phyloP scores from a whole-genome alignment of 1,140 invertebrate genomes.

The Popillia japonica region DNA sequence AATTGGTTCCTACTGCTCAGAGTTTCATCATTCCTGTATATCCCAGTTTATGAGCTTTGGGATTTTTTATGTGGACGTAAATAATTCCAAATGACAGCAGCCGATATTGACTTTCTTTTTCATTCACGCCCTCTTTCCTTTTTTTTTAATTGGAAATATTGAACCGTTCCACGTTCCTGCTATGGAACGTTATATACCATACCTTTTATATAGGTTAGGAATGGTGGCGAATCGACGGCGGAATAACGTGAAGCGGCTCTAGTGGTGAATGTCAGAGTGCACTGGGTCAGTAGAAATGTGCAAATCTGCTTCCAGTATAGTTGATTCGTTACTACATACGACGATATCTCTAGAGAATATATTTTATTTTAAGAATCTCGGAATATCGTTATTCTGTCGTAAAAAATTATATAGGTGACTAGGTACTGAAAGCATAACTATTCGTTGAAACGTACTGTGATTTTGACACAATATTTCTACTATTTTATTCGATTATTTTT shows the following conservation, averaged over 20 bases:
- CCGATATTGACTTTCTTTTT: slow-evolving; percentile 15
- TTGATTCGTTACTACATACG: neutral
- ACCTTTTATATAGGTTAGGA: slow-evolving; percentile 8
- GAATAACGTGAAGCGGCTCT: neutral
- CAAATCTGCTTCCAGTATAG: neutral
- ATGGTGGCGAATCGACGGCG: neutral
- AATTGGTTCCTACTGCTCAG: neutral
- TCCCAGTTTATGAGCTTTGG: neutral
- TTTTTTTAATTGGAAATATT: slow-evolving; percentile 30
- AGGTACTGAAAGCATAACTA: too few relatives aligned
- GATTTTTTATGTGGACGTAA: slow-evolving; percentile 1
- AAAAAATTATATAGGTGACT: too few relatives aligned
- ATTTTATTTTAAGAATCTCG: neutral
- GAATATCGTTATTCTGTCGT: too few relatives aligned
- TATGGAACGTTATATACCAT: neutral
- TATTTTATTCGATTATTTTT: too few relatives aligned
- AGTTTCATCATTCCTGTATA: neutral
- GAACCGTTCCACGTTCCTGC: neutral
- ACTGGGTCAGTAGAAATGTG: slow-evolving; percentile 25
- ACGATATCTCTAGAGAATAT: neutral
- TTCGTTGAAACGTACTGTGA: too few relatives aligned
- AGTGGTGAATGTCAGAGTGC: slow-evolving; percentile 12
- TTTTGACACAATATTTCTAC: too few relatives aligned
- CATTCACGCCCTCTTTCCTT: neutral
- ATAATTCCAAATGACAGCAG: neutral